phyloP scores from a whole-genome alignment of 2,888 invertebrate species.

The Thymelicus acteon region DNA sequence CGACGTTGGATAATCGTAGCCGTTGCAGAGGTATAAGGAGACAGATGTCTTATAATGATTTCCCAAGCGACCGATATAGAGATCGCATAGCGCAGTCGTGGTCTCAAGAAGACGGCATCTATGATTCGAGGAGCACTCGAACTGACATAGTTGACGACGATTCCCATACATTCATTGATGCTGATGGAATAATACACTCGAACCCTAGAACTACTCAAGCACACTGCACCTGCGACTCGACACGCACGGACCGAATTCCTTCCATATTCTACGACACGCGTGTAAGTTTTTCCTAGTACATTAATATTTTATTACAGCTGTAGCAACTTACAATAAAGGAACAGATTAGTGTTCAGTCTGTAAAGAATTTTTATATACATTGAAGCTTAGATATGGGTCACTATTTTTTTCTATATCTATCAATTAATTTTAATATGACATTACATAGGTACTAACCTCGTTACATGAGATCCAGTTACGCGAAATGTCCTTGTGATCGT shows the following conservation, averaged over 20 bases:
- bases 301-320: background rate
- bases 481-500: too few species aligned
- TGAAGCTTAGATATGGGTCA: too few species aligned
- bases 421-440: too few species aligned
- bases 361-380: too few species aligned
- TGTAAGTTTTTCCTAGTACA: conserved; percentile 56
- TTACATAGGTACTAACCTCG: too few species aligned
- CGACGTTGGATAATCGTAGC: conserved; percentile 78
- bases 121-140: conserved; percentile 65
- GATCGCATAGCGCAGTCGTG: conserved; percentile 69
- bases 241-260: conserved; percentile 66
- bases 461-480: too few species aligned
- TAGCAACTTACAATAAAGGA: too few species aligned
- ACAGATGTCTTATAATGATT: conserved; percentile 81
- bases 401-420: too few species aligned
- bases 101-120: conserved; percentile 66
- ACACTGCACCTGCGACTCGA: conserved; percentile 71
- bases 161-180: conserved; percentile 68
- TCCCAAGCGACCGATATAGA: conserved; percentile 74
- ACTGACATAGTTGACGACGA: conserved; percentile 70
- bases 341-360: too few species aligned
- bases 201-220: conserved; percentile 60
- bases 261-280: conserved; percentile 77
- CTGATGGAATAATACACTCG: conserved; percentile 66
- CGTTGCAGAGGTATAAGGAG: conserved; percentile 76